Conservation (phyloP, 1,140 invertebrate species). For the Heliconius hermathena region DNA sequence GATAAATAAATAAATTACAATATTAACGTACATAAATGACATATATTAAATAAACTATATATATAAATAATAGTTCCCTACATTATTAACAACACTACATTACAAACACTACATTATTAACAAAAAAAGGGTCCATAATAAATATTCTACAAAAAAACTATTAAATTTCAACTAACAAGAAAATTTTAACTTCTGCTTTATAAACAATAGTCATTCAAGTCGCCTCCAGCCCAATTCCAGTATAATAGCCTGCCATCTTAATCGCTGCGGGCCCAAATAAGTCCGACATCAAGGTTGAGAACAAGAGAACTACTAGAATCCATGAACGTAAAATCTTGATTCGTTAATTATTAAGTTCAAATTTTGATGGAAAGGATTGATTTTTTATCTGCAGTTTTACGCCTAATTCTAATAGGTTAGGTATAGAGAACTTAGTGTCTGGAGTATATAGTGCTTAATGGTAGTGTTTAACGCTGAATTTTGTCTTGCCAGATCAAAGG, state of each 20-base stretch:
- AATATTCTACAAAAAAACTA: background rate
- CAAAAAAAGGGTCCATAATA: background rate
- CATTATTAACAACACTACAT: too few relatives aligned
- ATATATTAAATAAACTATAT: too few relatives aligned
- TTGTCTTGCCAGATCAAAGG: too few relatives aligned
- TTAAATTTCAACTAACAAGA: background rate
- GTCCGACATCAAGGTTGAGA: background rate
- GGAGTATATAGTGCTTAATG: too few relatives aligned
- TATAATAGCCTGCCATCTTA: background rate
- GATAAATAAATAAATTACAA: too few relatives aligned
- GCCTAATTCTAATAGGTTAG: too few relatives aligned
- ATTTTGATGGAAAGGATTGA: background rate
- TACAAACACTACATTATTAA: too few relatives aligned
- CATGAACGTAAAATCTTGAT: background rate
- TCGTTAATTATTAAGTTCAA: background rate
- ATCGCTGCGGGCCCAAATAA: background rate
- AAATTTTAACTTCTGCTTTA: background rate
- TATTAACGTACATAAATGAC: too few relatives aligned
- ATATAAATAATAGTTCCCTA: too few relatives aligned
- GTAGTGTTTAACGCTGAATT: too few relatives aligned
- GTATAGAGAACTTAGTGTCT: too few relatives aligned
- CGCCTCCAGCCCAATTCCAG: background rate
- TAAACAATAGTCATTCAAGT: slow-evolving; percentile 4
- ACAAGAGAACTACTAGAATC: background rate
- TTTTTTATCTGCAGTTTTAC: too few relatives aligned